These are phyloP conservation scores for Taenaris catops DNA, from an alignment of 2,888 invertebrate genomes.

Conservation along the genomic window DNA sequence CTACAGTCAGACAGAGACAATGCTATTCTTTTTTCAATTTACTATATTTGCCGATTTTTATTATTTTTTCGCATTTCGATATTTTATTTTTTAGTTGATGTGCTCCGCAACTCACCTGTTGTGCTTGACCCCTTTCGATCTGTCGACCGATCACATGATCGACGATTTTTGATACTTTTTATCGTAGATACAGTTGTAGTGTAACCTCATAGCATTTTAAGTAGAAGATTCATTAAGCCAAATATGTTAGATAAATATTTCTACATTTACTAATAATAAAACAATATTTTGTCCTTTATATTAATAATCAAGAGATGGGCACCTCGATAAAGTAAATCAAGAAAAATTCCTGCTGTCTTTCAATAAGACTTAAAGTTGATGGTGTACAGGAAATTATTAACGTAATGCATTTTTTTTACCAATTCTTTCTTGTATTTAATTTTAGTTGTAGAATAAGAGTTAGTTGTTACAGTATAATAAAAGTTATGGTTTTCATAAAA, in stretches of 20 bases:
- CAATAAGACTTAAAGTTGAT: no score
- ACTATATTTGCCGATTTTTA: slow-evolving; percentile 77
- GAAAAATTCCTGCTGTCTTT: no score
- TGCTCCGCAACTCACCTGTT: slow-evolving; percentile 75
- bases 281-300: background rate
- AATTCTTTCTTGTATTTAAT: no score
- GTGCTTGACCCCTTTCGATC: slow-evolving; percentile 78
- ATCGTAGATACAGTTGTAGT: slow-evolving; percentile 24
- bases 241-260: background rate
- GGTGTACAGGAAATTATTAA: no score
- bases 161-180: slow-evolving; percentile 62
- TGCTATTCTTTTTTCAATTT: slow-evolving; percentile 73
- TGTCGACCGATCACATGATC: slow-evolving; percentile 71
- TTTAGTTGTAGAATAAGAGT: no score
- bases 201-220: slow-evolving; percentile 1
- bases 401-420: no score
- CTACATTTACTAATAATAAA: background rate
- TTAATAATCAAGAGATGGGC: background rate
- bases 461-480: no score
- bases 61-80: slow-evolving; percentile 79
- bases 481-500: no score
- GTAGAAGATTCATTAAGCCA: background rate
- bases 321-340: background rate
- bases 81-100: slow-evolving; percentile 81
- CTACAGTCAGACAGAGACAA: slow-evolving; percentile 38